These are phyloP conservation scores for Lanius ludovicianus DNA, from an alignment of 2,113 vertebrate genomes.

Conservation along the genomic window DNA sequence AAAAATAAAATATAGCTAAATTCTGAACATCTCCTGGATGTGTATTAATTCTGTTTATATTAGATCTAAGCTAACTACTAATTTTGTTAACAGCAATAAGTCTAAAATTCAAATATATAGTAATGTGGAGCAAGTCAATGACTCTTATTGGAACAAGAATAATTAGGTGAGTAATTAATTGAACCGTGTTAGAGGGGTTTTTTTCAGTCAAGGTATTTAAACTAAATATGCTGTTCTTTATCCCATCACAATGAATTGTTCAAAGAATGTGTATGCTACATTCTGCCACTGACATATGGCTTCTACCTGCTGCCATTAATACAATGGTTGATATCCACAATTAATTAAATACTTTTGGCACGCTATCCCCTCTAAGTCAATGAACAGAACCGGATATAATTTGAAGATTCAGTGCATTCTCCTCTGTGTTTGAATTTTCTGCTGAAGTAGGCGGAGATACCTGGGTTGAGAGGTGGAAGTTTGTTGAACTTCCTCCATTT, in stretches of 20 bases:
- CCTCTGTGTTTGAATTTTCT: background rate
- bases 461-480: background rate
- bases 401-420: background rate
- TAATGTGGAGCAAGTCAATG: background rate
- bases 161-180: slow-evolving; percentile 23
- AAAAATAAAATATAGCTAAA: background rate
- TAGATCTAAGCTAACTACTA: background rate
- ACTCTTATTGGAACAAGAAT: background rate
- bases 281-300: background rate
- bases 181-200: background rate
- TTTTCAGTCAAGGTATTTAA: background rate
- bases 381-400: background rate
- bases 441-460: background rate
- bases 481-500: background rate
- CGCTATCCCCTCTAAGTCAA: background rate
- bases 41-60: background rate
- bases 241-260: background rate
- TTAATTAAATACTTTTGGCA: background rate
- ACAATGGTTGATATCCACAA: background rate
- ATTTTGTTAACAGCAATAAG: background rate
- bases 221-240: background rate
- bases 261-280: background rate
- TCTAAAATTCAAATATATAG: background rate
- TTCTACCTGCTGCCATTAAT: background rate
- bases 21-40: background rate